Evolutionary conservation across 2,113 vertebrate genomes (phyloP).

Genomic region (Rattus norvegicus): DNA sequence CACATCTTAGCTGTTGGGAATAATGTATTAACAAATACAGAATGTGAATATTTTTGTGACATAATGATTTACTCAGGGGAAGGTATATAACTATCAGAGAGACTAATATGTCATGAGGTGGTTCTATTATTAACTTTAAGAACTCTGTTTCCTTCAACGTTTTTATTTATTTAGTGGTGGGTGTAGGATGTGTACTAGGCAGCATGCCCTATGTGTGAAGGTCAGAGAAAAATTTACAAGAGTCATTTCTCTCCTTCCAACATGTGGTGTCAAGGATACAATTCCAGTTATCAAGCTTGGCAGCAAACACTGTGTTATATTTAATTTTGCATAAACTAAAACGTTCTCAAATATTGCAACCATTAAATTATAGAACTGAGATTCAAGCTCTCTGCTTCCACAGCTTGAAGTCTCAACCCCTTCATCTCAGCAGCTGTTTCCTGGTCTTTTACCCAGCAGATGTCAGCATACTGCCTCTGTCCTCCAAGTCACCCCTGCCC

Average conservation of each 20-base stretch:
- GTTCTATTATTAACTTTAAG: neutral
- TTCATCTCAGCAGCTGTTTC: slow-evolving; percentile 6
- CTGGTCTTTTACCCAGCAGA: slow-evolving; percentile 62
- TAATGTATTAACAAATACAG: neutral
- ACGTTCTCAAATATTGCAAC: neutral
- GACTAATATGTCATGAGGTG: neutral
- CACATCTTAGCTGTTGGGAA: neutral
- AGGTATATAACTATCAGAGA: neutral
- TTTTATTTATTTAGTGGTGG: neutral
- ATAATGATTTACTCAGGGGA: neutral
- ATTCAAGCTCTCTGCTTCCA: neutral
- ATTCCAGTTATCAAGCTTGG: neutral
- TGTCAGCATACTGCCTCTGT: slow-evolving; percentile 61
- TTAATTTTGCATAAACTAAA: neutral
- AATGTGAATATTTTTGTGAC: neutral
- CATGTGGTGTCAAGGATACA: neutral
- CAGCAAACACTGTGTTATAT: neutral
- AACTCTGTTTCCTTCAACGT: neutral
- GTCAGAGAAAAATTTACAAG: neutral
- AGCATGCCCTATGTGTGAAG: neutral
- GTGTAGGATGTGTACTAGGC: neutral
- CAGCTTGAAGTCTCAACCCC: neutral
- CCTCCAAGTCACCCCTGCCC: neutral
- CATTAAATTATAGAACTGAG: neutral
- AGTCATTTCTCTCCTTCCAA: neutral